Evolutionary conservation across 2,888 invertebrate genomes (phyloP).

Genomic region (Entomobrya multifasciata): DNA sequence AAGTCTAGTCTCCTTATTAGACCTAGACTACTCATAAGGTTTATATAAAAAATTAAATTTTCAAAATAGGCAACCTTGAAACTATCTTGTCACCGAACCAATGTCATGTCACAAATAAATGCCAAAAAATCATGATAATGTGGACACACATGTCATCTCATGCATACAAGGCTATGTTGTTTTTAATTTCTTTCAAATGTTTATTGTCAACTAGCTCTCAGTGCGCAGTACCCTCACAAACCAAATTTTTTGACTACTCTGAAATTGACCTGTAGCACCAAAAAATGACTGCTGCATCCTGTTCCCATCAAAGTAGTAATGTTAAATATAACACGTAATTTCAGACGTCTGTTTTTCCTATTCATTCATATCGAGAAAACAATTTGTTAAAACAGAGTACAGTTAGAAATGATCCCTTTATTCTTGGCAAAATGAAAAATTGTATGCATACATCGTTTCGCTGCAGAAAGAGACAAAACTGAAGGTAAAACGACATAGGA

Average conservation of each 20-base stretch:
- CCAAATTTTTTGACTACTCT: no score
- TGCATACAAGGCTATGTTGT: no score
- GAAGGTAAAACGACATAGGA: not conserved
- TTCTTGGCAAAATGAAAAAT: not conserved
- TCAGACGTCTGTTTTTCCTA: no score
- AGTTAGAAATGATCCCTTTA: not conserved
- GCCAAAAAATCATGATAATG: constrained; percentile 18
- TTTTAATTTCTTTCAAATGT: no score
- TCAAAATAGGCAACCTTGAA: not conserved
- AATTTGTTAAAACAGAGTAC: not conserved
- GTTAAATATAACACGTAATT: no score
- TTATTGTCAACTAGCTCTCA: no score
- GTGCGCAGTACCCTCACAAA: no score
- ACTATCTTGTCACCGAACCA: constrained; percentile 2
- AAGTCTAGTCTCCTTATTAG: no score
- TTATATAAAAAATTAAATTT: not conserved
- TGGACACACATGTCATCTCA: no score
- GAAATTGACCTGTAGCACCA: not conserved
- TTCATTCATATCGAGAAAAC: not conserved
- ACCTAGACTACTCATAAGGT: no score
- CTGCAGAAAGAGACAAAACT: not conserved
- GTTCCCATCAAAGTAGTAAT: no score
- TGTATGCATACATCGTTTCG: not conserved
- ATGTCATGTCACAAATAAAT: constrained; percentile 8
- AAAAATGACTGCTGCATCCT: not conserved